Base-by-base conservation (phyloP, 2,888 invertebrate species). In the Diaperis boleti region DNA sequence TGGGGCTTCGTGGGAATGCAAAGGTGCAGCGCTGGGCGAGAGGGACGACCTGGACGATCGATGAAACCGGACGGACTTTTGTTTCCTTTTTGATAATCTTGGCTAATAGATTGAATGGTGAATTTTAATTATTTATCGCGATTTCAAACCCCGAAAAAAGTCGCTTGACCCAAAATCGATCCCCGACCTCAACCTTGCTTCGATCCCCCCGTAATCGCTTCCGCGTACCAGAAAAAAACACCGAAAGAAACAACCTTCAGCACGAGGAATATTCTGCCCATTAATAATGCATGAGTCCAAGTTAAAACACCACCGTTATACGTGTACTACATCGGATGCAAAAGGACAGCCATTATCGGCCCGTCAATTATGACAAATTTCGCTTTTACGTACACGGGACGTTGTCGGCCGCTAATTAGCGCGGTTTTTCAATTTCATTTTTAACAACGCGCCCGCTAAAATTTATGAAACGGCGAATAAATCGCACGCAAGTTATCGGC, bases 401-500 rank as follows among this genome's bases (percentile, higher is more conserved):
- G 6, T 26, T 26, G 6, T 26, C 6, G 4, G 26, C n/a, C 3
- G 26, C 8, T n/a, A n/a, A 26, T 26, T 8, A 26, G 1, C 26
- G 26, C 6, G n/a, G n/a, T n/a, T n/a, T n/a, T n/a, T n/a, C n/a
- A 20, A 20, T 6, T 6, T 3, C 20, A 20, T 20, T 20, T 20
- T 20, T 6, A 6, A 3, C n/a, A 31, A 31, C n/a, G 7, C 31
- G n/a, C 11, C 1, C 33, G 33, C 11, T 6, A 33, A 33, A 33
- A 33, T 49, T 49, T 59, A 59, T 49, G 35, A 60, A 50, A 50
- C 52, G 35, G 44, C 44, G 39, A 26, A 42, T 50, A 50, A 59
- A 59, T 49, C 59, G 59, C 8, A 49, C 41, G 41, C 41, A 52
- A 60, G 42, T 44, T 50, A 52, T 68, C 66, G 66, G 65, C 67